Evolutionary conservation across 2,113 vertebrate species (phyloP), one percentile per base, ranked within the genome.

Genomic region (Panurus biarmicus): DNA sequence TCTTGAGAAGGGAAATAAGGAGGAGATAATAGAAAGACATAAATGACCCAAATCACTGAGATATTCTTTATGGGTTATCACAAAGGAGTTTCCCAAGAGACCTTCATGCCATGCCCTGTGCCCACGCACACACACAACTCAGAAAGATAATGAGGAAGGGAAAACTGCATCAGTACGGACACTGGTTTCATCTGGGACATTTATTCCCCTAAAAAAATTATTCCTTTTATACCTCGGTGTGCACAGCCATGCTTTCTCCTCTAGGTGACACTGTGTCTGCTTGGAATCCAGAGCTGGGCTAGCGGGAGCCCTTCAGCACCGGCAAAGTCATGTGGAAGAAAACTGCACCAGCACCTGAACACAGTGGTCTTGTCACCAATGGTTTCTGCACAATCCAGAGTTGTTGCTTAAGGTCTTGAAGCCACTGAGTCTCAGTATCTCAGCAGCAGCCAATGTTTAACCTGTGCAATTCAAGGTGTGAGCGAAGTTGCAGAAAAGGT

Each of bases 191-290:
- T 77, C 77, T 10, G 67, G 45, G 78, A 74, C 42, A 58, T 83
- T 58, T 64, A 45, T 61, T 74, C 50, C 53, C 44, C 7, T 66
- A n/a, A 51, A 70, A 94, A 48, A 73, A 48, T 4, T 3, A 53
- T 87, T 85, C 29, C 51, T 28, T 56, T 72, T 71, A 3, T 15
- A 71, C 50, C 45, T 89, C 40, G 33, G 6, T 9, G 53, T 94
- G 94, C 86, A 92, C 12, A 80, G 61, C 40, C 23, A 1, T 8
- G 11, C 29, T 87, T 96, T 81, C 62, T 95, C 96, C 95, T 96
- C 94, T 97, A 97, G 97, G 51, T 97, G 97, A 84, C 95, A 94
- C 94, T 97, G 94, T 97, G 94, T 40, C 86, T 91, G 93, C 77
- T 96, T 94, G 88, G 65, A 96, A 94, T 20, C n/a, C 6, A 1